A percentile compares a stretch with the other conserved stretches of the same genome.
Conservation (phyloP, 2,888 invertebrate genomes). For the Mimas tiliae region DNA sequence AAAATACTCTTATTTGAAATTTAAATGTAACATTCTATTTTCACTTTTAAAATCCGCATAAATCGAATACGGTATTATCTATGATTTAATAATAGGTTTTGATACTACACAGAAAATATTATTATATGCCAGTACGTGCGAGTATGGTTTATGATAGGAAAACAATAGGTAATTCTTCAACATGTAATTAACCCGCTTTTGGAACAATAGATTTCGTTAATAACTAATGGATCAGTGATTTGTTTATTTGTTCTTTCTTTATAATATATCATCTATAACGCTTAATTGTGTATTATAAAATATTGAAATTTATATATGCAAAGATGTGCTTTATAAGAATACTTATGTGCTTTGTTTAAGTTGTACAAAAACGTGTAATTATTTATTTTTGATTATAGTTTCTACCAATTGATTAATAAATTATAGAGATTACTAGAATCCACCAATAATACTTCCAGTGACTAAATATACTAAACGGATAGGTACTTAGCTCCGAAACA, state of each 20-base stretch:
- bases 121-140: slow-evolving; percentile 1
- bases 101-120: not conserved
- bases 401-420: too few relatives aligned
- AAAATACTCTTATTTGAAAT: not conserved
- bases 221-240: slow-evolving; percentile 32
- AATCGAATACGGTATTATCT: not conserved
- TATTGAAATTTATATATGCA: not conserved
- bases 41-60: not conserved
- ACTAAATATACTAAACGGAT: not conserved
- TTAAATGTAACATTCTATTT: not conserved
- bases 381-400: not conserved
- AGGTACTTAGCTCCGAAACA: not conserved
- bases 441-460: too few relatives aligned
- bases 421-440: too few relatives aligned
- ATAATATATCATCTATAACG: not conserved
- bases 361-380: too few relatives aligned
- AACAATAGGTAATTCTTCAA: slow-evolving; percentile 68
- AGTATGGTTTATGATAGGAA: slow-evolving; percentile 32
- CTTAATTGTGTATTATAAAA: not conserved
- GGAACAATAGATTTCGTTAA: slow-evolving; percentile 54
- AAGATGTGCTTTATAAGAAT: not conserved
- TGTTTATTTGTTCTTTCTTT: slow-evolving; percentile 8
- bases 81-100: not conserved
- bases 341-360: not conserved
- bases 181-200: slow-evolving; percentile 51